These are phyloP conservation scores for Drosophila simulans DNA, from an alignment of 1,140 invertebrate genomes.

Conservation along the genomic window DNA sequence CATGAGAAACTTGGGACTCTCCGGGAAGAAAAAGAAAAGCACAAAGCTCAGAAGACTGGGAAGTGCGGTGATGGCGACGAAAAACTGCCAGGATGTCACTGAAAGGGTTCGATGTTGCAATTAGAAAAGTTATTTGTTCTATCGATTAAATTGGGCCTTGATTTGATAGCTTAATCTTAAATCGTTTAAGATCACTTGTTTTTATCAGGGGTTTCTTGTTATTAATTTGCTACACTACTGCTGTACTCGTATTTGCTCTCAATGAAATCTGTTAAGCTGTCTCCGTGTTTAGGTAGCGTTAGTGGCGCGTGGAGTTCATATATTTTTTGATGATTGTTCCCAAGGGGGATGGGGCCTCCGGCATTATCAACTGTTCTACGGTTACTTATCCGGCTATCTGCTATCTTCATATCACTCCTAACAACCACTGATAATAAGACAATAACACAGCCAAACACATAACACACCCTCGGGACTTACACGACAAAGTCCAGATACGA, in stretches of 20 bases:
- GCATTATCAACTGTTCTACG: constrained; percentile 15
- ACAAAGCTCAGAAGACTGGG: constrained; percentile 88
- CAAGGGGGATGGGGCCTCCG: not conserved
- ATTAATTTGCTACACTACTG: not conserved
- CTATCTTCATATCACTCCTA: not conserved
- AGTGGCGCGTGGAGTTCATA: not conserved
- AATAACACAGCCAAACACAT: constrained; percentile 9
- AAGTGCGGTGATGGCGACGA: constrained; percentile 88
- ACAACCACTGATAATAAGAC: not conserved
- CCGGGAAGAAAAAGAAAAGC: constrained; percentile 89
- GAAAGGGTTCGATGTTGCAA: not conserved
- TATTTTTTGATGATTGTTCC: not conserved
- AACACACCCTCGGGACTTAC: constrained; percentile 55
- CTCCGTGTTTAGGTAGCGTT: no score
- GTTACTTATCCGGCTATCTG: constrained; percentile 12
- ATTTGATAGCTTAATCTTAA: no score
- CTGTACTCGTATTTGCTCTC: no score
- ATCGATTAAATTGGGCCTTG: no score
- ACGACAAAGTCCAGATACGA: constrained; percentile 47
- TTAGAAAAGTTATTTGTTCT: not conserved
- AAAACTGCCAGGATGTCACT: constrained; percentile 92
- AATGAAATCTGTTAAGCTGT: no score
- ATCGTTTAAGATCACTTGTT: no score
- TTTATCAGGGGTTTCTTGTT: not conserved
- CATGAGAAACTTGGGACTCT: constrained; percentile 94